These are phyloP conservation scores for Zaprionus ornatus DNA, from an alignment of 1,140 invertebrate genomes.

Conservation along the genomic window DNA sequence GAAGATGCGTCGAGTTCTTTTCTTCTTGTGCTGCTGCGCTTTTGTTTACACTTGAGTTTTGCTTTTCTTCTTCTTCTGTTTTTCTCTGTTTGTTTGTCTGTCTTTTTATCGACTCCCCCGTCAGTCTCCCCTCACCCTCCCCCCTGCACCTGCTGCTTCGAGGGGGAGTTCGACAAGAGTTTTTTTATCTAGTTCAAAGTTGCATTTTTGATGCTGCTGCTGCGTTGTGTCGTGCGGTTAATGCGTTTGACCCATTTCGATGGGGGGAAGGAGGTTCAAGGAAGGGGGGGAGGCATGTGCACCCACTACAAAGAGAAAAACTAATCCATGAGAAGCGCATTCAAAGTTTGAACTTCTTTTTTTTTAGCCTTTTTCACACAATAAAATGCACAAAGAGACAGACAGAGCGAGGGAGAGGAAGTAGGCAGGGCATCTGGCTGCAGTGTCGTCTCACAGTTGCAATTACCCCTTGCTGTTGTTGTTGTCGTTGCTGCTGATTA, in stretches of 20 bases:
- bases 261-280: conserved; percentile 34
- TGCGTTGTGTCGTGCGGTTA: conserved; percentile 56
- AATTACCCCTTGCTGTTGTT: conserved; percentile 52
- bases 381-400: conserved; percentile 69
- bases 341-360: conserved; percentile 75
- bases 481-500: conserved; percentile 59
- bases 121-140: not conserved
- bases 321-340: conserved; percentile 73
- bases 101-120: not conserved
- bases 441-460: conserved; percentile 44
- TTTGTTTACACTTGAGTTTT: conserved; percentile 67
- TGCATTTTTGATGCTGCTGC: conserved; percentile 71
- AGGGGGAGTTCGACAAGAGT: not conserved
- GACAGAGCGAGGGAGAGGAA: not conserved
- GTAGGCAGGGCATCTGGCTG: conserved; percentile 16
- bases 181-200: conserved; percentile 56
- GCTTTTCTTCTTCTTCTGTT: conserved; percentile 11
- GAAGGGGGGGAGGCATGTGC: not conserved
- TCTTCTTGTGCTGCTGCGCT: conserved; percentile 52
- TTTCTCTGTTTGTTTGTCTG: conserved; percentile 36
- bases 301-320: not conserved
- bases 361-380: conserved; percentile 67
- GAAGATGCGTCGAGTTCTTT: too few relatives aligned
- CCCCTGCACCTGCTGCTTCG: not conserved
- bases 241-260: conserved; percentile 73